phyloP scores from a whole-genome alignment of 2,888 invertebrate species.

The Dasysyrphus albostriatus region DNA sequence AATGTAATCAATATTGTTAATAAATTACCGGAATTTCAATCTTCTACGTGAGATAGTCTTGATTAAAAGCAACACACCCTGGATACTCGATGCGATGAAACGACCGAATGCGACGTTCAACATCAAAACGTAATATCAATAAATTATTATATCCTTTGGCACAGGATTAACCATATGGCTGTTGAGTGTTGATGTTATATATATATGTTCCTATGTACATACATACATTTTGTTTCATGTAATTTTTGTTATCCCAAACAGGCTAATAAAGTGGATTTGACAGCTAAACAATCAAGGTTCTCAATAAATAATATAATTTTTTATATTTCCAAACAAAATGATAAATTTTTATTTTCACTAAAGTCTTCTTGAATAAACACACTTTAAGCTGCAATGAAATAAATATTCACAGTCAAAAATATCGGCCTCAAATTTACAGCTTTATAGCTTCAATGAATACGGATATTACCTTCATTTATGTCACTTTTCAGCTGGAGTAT shows the following conservation, averaged over 20 bases:
- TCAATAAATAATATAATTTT: background rate
- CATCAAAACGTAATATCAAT: conserved; percentile 19
- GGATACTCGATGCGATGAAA: no score
- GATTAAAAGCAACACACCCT: conserved; percentile 5
- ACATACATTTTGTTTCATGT: background rate
- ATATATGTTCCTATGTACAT: no score
- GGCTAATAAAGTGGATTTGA: background rate
- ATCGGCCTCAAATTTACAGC: no score
- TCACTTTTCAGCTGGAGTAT: no score
- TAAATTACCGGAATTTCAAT: conserved; percentile 27
- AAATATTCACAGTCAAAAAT: no score
- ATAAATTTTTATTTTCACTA: background rate
- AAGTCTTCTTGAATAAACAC: background rate
- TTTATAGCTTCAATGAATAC: no score
- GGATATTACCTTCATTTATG: no score
- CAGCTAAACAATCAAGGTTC: background rate
- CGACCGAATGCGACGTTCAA: background rate
- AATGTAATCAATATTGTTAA: conserved; percentile 35
- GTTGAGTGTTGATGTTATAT: background rate
- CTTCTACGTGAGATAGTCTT: conserved; percentile 31
- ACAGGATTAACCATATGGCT: background rate
- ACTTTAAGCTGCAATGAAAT: background rate
- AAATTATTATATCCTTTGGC: conserved; percentile 12
- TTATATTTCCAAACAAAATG: background rate
- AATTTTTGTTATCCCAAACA: background rate